Evolutionary conservation across 2,113 vertebrate species (phyloP).

Genomic region (Paratilapia polleni): DNA sequence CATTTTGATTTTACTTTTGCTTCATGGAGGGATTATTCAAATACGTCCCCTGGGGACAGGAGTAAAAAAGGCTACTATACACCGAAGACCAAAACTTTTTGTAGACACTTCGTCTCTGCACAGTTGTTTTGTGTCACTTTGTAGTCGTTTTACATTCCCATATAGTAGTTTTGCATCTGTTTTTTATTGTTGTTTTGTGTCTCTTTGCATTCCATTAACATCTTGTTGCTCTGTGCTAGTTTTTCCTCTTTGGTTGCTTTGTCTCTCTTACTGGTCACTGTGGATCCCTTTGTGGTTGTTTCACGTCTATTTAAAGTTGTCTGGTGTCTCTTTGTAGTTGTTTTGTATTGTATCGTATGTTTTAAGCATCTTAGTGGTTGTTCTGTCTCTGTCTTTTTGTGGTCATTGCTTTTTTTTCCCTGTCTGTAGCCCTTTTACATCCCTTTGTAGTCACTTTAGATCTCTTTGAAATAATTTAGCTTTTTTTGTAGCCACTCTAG

Average conservation of each 20-base stretch:
- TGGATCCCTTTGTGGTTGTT: neutral
- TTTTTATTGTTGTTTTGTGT: neutral
- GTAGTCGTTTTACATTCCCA: neutral
- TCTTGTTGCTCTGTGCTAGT: neutral
- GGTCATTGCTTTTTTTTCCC: neutral
- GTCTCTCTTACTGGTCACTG: neutral
- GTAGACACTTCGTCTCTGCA: neutral
- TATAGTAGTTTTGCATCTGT: neutral
- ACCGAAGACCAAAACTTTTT: neutral
- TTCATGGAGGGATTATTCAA: neutral
- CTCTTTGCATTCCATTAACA: neutral
- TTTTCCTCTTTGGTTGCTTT: neutral
- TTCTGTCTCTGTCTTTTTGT: neutral
- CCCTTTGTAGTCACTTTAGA: neutral
- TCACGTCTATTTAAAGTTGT: neutral
- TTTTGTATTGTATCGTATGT: neutral
- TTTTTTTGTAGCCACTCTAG: no score
- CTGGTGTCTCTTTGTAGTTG: constrained; percentile 1
- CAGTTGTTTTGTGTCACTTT: neutral
- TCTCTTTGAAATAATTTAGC: neutral
- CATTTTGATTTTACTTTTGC: neutral
- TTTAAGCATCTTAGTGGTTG: neutral
- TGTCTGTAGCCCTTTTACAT: neutral
- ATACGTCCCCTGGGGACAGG: neutral
- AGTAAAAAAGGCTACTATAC: neutral